Conservation (phyloP, 2,797 vertebrate species). For the Melanotaenia pygmaea region DNA sequence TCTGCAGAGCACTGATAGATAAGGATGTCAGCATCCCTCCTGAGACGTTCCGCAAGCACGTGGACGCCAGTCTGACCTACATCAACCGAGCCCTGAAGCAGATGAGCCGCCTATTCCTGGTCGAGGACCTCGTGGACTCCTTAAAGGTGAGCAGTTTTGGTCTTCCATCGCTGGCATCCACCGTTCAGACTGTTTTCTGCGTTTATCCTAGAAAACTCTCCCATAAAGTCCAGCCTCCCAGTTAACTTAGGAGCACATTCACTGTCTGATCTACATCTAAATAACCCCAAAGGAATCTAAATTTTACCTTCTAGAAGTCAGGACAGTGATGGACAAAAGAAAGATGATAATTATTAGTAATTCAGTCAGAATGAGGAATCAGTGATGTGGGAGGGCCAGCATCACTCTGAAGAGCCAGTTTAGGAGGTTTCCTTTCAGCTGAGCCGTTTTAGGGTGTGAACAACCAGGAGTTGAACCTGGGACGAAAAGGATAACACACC, state of each 20-base stretch:
- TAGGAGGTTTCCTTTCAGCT: not conserved
- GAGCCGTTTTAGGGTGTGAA: not conserved
- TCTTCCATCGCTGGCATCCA: not conserved
- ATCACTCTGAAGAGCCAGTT: not conserved
- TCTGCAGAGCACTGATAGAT: slow-evolving; percentile 88
- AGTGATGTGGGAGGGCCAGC: not conserved
- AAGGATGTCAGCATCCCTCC: slow-evolving; percentile 90
- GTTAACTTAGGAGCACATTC: not conserved
- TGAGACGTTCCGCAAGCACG: slow-evolving; percentile 90
- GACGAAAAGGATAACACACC: too few species aligned
- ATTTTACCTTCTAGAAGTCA: too few species aligned
- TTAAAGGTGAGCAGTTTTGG: slow-evolving; percentile 85
- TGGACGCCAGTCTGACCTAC: slow-evolving; percentile 85
- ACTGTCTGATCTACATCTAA: not conserved
- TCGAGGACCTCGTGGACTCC: slow-evolving; percentile 94
- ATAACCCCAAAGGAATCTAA: too few species aligned
- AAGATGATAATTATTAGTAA: too few species aligned
- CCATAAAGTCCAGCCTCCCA: slow-evolving; percentile 2
- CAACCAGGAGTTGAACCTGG: not conserved
- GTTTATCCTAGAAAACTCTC: not conserved
- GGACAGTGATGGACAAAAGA: too few species aligned
- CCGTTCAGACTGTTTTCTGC: not conserved
- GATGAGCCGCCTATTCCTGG: slow-evolving; percentile 90
- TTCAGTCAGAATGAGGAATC: too few species aligned
- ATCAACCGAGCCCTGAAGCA: slow-evolving; percentile 89